Percentiles rank a stretch among this genome's conserved stretches.
These are phyloP conservation scores for Aspidapion aeneum DNA, from an alignment of 2,888 invertebrate genomes.

Conservation along the genomic window DNA sequence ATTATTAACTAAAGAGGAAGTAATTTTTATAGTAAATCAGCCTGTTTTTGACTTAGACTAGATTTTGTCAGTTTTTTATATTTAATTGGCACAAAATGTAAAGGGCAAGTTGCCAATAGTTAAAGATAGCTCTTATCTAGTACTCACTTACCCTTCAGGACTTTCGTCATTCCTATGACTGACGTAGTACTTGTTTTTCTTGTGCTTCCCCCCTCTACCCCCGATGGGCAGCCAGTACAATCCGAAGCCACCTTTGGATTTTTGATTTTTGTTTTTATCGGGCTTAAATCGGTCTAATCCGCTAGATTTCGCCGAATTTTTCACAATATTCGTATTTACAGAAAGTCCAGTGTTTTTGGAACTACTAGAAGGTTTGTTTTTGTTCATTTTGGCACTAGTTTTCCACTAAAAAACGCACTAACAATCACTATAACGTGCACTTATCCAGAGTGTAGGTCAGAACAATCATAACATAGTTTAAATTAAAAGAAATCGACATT, in stretches of 20 bases:
- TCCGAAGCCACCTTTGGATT: slow-evolving; percentile 26
- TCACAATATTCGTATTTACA: background rate
- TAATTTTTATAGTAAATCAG: no score
- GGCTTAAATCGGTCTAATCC: background rate
- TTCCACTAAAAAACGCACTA: no score
- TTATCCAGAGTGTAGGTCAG: no score
- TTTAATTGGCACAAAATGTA: no score
- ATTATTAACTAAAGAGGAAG: no score
- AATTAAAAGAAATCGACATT: no score
- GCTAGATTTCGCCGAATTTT: background rate
- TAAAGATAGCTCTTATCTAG: no score
- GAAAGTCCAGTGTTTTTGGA: background rate
- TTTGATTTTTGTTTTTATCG: slow-evolving; percentile 19
- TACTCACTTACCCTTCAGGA: slow-evolving; percentile 12
- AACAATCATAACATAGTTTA: no score
- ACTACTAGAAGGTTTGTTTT: background rate
- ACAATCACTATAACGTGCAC: no score
- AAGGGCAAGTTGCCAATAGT: no score
- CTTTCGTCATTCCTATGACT: slow-evolving; percentile 20
- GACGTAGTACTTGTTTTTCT: slow-evolving; percentile 31
- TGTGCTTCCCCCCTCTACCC: slow-evolving; percentile 25
- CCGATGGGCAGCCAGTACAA: slow-evolving; percentile 27
- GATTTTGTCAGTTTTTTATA: no score
- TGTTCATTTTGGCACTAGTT: background rate
- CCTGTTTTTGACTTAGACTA: no score